These are phyloP conservation scores for Morpho achilles DNA, from an alignment of 2,888 invertebrate genomes.

Conservation along the genomic window DNA sequence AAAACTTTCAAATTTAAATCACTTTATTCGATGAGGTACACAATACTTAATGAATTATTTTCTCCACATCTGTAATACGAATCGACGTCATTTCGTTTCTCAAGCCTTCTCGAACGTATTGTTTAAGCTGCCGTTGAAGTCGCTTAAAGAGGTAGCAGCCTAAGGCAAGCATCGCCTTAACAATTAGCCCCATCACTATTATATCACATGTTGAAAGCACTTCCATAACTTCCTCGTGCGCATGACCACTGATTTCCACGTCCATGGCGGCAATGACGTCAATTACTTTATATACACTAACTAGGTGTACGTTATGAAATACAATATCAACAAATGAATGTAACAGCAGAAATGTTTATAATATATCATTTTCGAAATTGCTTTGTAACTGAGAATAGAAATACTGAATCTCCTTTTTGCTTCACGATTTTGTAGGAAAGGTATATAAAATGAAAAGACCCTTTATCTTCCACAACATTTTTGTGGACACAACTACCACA, in stretches of 20 bases:
- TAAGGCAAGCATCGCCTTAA: conserved; percentile 36
- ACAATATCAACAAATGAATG: too few species aligned
- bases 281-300: not conserved
- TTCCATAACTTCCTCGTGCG: conserved; percentile 47
- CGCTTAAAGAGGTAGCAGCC: conserved; percentile 36
- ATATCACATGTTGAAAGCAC: conserved; percentile 39
- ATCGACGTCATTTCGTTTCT: conserved; percentile 34
- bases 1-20: too few species aligned
- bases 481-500: too few species aligned
- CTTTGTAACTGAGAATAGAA: too few species aligned
- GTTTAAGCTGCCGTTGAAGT: conserved; percentile 36
- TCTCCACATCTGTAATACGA: conserved; percentile 8
- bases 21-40: too few species aligned
- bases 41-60: not conserved
- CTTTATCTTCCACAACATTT: too few species aligned
- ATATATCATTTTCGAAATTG: too few species aligned
- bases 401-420: too few species aligned
- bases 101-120: conserved; percentile 38
- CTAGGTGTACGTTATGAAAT: too few species aligned
- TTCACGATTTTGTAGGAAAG: too few species aligned
- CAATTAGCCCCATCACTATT: conserved; percentile 34
- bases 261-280: conserved; percentile 24
- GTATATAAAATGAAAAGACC: too few species aligned
- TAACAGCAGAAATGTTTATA: too few species aligned
- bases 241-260: conserved; percentile 35